Base-by-base conservation (phyloP, 2,797 vertebrate genomes). In the Hyperoplus immaculatus region DNA sequence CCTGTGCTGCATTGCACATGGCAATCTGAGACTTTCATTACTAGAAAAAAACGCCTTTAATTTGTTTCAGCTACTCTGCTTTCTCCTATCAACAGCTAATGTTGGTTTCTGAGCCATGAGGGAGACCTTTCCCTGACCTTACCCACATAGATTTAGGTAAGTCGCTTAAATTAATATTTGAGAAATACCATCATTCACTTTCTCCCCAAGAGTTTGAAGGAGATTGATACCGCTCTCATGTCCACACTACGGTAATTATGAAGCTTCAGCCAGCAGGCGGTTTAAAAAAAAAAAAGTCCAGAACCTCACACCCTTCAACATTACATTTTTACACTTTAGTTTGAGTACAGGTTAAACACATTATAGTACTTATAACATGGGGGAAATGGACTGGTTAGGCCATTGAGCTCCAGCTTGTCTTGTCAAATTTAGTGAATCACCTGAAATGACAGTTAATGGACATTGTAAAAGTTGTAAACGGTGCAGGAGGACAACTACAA, bases 371-470 rank as follows among this genome's bases (percentile, higher is more conserved):
- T 29, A 29, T 29, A 29, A 29, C 29, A 29, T 29, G 29, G 36
- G 47, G 47, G 71, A 39, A 73, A 38, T 59, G 11, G 36, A 72
- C 47, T 14, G 51, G 45, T 76, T 59, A 6, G 8, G 36, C 36
- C 72, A 56, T 64, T 74, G 64, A 80, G 39, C 61, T 69, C 18
- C 15, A 29, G 16, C 4, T 8, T 65, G 54, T 64, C 57, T 62
- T 71, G 61, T 80, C 72, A 80, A 54, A 71, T 83, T 69, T 54
- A 13, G 54, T 39, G 38, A 84, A 78, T 80, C 59, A 65, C 71
- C 66, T 65, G 36, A 80, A 68, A 87, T 79, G 72, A 85, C 77
- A 86, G 61, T 70, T 69, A 67, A 78, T 76, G 68, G 75, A 81
- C 71, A 56, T 41, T 66, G 43, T 61, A 42, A 65, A 69, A 64